Conservation (phyloP, 2,797 vertebrate species). For the Mallotus villosus region DNA sequence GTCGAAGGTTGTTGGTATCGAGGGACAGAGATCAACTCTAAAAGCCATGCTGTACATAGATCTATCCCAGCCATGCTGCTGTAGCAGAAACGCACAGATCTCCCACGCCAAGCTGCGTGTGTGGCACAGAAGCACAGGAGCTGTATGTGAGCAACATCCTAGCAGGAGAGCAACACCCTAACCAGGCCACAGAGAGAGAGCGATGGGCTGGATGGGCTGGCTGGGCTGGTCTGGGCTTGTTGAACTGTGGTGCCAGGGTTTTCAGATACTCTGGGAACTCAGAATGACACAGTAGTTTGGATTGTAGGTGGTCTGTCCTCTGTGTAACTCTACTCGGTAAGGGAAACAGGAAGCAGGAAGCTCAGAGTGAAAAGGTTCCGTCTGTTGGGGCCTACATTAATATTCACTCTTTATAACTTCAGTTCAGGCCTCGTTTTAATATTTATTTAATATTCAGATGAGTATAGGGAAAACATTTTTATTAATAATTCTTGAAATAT, state of each 20-base stretch:
- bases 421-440: too few species aligned
- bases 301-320: background rate
- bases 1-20: slow-evolving; percentile 1
- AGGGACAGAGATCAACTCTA: slow-evolving; percentile 30
- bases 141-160: too few species aligned
- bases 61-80: slow-evolving; percentile 28
- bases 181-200: too few species aligned
- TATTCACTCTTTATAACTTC: too few species aligned
- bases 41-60: slow-evolving; percentile 9
- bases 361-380: background rate
- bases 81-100: background rate
- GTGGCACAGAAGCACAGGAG: too few species aligned
- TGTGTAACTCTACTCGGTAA: slow-evolving; percentile 53
- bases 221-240: too few species aligned
- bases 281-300: slow-evolving; percentile 9
- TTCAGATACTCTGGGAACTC: slow-evolving; percentile 11
- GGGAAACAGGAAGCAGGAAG: background rate
- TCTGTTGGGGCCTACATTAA: too few species aligned
- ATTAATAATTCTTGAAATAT: too few species aligned
- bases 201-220: too few species aligned
- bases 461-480: too few species aligned
- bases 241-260: background rate
- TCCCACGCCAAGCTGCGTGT: background rate
- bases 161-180: background rate
- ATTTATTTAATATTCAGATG: too few species aligned